phyloP scores from a whole-genome alignment of 2,888 invertebrate genomes.

The Apantesis nais region DNA sequence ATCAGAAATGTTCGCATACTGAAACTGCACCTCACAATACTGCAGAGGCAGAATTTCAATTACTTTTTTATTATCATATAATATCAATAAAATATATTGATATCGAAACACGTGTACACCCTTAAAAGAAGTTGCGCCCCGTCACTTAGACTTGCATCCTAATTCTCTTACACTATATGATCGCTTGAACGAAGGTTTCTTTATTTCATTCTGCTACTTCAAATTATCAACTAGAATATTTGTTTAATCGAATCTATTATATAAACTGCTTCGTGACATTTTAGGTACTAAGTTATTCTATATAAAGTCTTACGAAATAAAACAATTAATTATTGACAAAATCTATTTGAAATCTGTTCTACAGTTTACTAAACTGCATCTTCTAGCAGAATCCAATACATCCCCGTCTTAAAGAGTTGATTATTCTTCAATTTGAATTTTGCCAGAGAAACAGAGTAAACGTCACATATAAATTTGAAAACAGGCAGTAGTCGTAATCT shows the following conservation, averaged over 20 bases:
- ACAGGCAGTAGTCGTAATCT: not conserved
- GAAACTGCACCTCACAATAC: not conserved
- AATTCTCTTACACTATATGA: not conserved
- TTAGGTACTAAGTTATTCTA: not conserved
- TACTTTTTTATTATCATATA: conserved; percentile 5
- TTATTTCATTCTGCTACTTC: too few relatives aligned
- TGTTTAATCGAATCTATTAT: not conserved
- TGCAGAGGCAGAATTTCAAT: not conserved
- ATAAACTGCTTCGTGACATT: not conserved
- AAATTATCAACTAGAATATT: too few relatives aligned
- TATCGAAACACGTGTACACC: not conserved
- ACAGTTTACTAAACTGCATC: not conserved
- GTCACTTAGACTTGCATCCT: not conserved
- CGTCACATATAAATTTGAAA: not conserved
- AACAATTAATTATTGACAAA: not conserved
- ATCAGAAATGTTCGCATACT: not conserved
- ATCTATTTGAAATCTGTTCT: not conserved
- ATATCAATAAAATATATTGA: not conserved
- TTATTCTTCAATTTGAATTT: not conserved
- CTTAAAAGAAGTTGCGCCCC: not conserved
- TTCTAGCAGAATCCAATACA: not conserved
- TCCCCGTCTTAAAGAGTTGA: not conserved
- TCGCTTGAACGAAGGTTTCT: not conserved
- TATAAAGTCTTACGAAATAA: not conserved
- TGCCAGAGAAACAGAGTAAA: not conserved